These are phyloP conservation scores for Clitarchus hookeri DNA, from an alignment of 2,888 invertebrate species.

Conservation along the genomic window DNA sequence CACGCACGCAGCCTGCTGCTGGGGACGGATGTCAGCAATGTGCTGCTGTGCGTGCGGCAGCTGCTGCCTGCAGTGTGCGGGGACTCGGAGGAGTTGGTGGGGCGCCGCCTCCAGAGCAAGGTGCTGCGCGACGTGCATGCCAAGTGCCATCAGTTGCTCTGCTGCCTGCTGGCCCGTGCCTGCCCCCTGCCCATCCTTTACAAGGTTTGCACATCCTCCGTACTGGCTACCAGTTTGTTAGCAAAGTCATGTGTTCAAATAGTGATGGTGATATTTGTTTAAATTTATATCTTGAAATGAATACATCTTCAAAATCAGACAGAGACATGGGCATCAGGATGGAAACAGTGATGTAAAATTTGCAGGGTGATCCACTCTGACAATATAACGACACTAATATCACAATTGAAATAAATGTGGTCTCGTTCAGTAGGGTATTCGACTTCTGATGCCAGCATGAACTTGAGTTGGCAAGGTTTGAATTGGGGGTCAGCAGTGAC, in stretches of 20 bases:
- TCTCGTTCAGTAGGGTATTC: no score
- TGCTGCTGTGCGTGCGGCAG: slow-evolving; percentile 75
- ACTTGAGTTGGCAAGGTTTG: no score
- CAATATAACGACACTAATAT: no score
- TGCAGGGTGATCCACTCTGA: no score
- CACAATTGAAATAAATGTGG: no score
- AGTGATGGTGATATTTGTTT: not conserved
- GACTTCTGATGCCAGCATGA: no score
- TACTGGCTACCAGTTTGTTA: slow-evolving; percentile 11
- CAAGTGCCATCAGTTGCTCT: slow-evolving; percentile 79
- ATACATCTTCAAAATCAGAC: not conserved
- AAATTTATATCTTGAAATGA: not conserved
- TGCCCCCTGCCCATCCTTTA: slow-evolving; percentile 74
- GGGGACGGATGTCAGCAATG: slow-evolving; percentile 76
- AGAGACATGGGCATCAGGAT: not conserved
- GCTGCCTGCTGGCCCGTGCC: slow-evolving; percentile 74
- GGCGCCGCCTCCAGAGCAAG: slow-evolving; percentile 52
- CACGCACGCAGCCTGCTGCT: slow-evolving; percentile 62
- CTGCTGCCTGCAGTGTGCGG: slow-evolving; percentile 70
- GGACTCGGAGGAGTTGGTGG: slow-evolving; percentile 56
- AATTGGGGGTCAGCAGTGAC: no score
- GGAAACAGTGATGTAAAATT: no score
- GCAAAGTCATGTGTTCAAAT: not conserved
- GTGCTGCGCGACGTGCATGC: slow-evolving; percentile 81
- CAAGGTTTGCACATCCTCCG: slow-evolving; percentile 61